These are phyloP conservation scores for Drosophila subquinaria DNA, from an alignment of 2,888 invertebrate genomes.

Conservation along the genomic window DNA sequence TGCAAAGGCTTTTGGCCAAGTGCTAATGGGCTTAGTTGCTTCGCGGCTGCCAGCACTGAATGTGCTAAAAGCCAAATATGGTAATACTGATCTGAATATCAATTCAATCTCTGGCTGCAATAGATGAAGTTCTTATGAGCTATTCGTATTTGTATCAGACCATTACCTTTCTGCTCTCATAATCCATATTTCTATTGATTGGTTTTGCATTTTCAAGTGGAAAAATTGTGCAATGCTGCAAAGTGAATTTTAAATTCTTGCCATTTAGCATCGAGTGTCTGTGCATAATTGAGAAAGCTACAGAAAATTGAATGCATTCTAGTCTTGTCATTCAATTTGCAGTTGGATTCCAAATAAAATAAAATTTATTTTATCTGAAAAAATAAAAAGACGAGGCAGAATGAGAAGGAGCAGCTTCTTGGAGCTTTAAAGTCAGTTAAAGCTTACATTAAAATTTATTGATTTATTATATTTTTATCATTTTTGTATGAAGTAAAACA, in stretches of 20 bases:
- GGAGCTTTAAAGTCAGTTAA: not conserved
- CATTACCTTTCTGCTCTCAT: constrained; percentile 1
- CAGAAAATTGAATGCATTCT: not conserved
- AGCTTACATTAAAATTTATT: not conserved
- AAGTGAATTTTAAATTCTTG: constrained; percentile 19
- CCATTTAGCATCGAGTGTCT: constrained; percentile 7
- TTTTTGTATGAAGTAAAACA: not conserved
- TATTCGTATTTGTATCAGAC: not conserved
- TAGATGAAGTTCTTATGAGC: constrained; percentile 26
- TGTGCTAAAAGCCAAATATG: constrained; percentile 27
- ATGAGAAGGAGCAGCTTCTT: too few relatives aligned
- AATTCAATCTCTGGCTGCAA: constrained; percentile 2
- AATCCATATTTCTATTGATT: constrained; percentile 6
- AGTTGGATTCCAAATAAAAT: constrained; percentile 2
- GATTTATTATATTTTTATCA: not conserved
- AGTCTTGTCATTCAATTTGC: constrained; percentile 1
- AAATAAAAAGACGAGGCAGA: not conserved
- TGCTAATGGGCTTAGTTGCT: constrained; percentile 59
- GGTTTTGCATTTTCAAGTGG: constrained; percentile 11
- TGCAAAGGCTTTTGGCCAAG: constrained; percentile 25
- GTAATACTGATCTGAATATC: constrained; percentile 13
- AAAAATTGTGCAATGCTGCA: constrained; percentile 4
- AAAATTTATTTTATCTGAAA: not conserved
- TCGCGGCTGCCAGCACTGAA: constrained; percentile 8
- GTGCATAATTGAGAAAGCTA: constrained; percentile 25